phyloP scores from a whole-genome alignment of 1,140 invertebrate species.

The Drosophila rufa region DNA sequence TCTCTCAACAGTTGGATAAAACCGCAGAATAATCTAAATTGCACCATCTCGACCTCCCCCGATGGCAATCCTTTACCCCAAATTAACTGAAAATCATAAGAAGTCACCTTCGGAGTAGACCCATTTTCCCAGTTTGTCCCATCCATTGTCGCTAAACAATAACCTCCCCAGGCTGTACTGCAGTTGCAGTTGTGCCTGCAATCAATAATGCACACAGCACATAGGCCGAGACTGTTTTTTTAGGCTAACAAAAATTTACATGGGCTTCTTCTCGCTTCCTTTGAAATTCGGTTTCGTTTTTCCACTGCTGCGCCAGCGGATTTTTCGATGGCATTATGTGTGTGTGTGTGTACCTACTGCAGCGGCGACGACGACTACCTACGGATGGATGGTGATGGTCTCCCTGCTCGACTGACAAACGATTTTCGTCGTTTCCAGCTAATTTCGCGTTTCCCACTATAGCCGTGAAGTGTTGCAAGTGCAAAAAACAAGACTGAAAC shows the following conservation, averaged over 20 bases:
- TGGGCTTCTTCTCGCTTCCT: slow-evolving; percentile 63
- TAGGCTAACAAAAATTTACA: slow-evolving; percentile 69
- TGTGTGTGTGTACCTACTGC: slow-evolving; percentile 31
- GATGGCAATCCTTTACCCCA: neutral
- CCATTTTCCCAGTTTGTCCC: slow-evolving; percentile 1
- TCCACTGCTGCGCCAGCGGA: slow-evolving; percentile 64
- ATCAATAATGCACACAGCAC: slow-evolving; percentile 37
- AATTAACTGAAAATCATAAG: slow-evolving; percentile 4
- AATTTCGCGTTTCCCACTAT: slow-evolving; percentile 64
- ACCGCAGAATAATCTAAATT: slow-evolving; percentile 8
- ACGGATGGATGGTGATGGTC: slow-evolving; percentile 25
- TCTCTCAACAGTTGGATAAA: neutral
- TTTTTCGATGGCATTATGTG: slow-evolving; percentile 41
- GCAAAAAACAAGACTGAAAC: slow-evolving; percentile 42
- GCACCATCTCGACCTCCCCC: neutral
- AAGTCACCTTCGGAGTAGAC: slow-evolving; percentile 12
- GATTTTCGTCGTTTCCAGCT: slow-evolving; percentile 72
- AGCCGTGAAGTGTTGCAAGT: slow-evolving; percentile 57
- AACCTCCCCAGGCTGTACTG: slow-evolving; percentile 21
- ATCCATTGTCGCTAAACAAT: slow-evolving; percentile 19
- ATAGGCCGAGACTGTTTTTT: slow-evolving; percentile 49
- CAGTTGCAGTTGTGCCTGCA: slow-evolving; percentile 36
- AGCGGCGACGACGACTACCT: slow-evolving; percentile 22
- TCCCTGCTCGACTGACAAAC: slow-evolving; percentile 52
- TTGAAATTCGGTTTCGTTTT: slow-evolving; percentile 61